phyloP scores from a whole-genome alignment of 2,797 vertebrate genomes.

The Gallinago nigripennis region DNA sequence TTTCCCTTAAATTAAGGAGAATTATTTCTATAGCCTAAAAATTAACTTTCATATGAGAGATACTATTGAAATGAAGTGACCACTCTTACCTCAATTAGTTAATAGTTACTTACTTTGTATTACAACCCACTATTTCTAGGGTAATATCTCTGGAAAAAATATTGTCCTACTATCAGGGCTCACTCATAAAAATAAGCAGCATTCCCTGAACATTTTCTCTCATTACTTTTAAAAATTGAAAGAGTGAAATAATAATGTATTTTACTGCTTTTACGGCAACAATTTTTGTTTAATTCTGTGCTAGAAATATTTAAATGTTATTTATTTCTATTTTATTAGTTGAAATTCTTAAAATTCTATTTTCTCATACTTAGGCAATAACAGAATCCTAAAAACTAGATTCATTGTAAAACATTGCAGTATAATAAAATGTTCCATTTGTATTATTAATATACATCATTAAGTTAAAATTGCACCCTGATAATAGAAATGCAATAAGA shows the following conservation, averaged over 20 bases:
- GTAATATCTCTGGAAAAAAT: neutral
- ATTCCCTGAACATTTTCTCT: neutral
- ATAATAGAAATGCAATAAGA: neutral
- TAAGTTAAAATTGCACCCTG: neutral
- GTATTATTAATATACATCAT: neutral
- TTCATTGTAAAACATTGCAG: neutral
- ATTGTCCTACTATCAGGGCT: neutral
- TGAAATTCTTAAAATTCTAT: neutral
- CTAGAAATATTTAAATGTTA: neutral
- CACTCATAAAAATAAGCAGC: neutral
- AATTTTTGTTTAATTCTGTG: neutral
- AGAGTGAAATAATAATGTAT: neutral
- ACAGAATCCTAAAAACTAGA: neutral
- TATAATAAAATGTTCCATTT: neutral
- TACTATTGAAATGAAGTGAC: neutral
- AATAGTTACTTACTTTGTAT: neutral
- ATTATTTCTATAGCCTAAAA: neutral
- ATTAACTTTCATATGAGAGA: neutral
- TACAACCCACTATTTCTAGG: neutral
- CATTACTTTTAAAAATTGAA: neutral
- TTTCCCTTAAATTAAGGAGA: neutral
- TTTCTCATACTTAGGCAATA: neutral
- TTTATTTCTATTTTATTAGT: neutral
- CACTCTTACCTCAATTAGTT: neutral
- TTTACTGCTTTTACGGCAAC: neutral